Evolutionary conservation across 2,888 invertebrate species (phyloP).

Genomic region (Agapetus fuscipes): DNA sequence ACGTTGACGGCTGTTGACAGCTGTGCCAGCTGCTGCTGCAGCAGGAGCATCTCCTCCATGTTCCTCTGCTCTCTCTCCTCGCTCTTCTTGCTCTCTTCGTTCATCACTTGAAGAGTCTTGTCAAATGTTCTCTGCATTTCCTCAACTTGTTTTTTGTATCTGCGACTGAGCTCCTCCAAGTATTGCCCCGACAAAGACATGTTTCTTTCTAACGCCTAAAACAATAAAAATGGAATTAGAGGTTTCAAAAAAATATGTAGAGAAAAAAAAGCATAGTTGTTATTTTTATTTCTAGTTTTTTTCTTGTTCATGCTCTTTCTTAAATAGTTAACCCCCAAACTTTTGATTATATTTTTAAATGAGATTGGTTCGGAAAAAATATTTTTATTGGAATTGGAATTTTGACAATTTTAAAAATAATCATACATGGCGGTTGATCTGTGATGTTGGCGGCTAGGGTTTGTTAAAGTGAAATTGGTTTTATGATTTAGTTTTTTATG

Average conservation of each 20-base stretch:
- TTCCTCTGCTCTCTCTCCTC: constrained; percentile 70
- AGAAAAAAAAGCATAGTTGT: too few species aligned
- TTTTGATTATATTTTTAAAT: too few species aligned
- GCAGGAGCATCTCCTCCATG: constrained; percentile 62
- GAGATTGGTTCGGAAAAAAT: background rate
- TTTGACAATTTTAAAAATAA: too few species aligned
- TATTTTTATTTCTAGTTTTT: too few species aligned
- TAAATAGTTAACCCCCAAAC: too few species aligned
- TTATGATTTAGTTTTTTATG: too few species aligned
- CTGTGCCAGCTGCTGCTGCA: constrained; percentile 55
- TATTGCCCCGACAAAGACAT: constrained; percentile 96
- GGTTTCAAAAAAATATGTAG: background rate
- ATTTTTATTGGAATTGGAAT: constrained; percentile 1
- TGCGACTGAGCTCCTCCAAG: constrained; percentile 87
- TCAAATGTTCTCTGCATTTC: constrained; percentile 83
- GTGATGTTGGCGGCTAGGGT: too few species aligned
- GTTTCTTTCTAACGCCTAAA: constrained; percentile 85
- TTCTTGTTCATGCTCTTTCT: too few species aligned
- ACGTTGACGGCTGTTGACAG: constrained; percentile 51
- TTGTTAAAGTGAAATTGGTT: too few species aligned
- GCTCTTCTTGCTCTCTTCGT: constrained; percentile 59
- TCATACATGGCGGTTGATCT: too few species aligned
- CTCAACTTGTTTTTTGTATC: constrained; percentile 94
- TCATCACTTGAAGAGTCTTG: constrained; percentile 63
- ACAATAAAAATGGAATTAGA: too few species aligned